These are phyloP conservation scores for Oenanthe melanoleuca DNA, from an alignment of 2,113 vertebrate genomes.

Conservation along the genomic window DNA sequence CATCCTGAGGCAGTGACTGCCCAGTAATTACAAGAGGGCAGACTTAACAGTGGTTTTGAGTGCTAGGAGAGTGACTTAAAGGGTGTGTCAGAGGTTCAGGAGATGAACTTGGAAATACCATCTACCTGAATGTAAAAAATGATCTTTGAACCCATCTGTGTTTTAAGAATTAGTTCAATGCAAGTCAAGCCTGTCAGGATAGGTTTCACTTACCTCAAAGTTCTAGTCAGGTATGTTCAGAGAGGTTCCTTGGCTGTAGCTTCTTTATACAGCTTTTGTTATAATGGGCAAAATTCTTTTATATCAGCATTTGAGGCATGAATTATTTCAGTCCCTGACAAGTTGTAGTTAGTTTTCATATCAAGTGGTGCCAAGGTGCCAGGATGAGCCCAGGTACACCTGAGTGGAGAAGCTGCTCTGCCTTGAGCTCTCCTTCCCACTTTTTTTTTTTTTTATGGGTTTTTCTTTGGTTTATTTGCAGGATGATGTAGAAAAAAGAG, in stretches of 20 bases:
- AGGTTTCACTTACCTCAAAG: not conserved
- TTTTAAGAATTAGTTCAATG: not conserved
- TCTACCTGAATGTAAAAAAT: not conserved
- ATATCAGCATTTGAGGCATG: not conserved
- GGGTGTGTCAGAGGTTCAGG: not conserved
- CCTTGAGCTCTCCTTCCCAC: not conserved
- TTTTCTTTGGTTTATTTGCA: not conserved
- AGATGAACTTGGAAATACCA: not conserved
- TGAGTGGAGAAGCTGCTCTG: not conserved
- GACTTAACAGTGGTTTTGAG: constrained; percentile 39
- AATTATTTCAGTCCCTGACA: not conserved
- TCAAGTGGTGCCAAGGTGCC: not conserved
- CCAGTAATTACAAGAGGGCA: constrained; percentile 76
- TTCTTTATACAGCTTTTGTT: not conserved
- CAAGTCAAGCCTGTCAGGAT: not conserved
- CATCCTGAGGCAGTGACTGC: constrained; percentile 76
- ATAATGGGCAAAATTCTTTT: not conserved
- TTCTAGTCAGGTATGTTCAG: not conserved
- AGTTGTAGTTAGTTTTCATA: too few relatives aligned
- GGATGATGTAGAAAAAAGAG: not conserved
- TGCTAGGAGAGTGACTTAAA: not conserved
- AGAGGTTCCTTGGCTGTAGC: not conserved
- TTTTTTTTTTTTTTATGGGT: not conserved
- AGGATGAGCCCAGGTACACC: not conserved
- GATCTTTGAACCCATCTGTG: not conserved